A percentile compares a stretch with the other conserved stretches of the same genome.
Conservation (phyloP, 1,140 invertebrate genomes). For the Drosophila ficusphila region DNA sequence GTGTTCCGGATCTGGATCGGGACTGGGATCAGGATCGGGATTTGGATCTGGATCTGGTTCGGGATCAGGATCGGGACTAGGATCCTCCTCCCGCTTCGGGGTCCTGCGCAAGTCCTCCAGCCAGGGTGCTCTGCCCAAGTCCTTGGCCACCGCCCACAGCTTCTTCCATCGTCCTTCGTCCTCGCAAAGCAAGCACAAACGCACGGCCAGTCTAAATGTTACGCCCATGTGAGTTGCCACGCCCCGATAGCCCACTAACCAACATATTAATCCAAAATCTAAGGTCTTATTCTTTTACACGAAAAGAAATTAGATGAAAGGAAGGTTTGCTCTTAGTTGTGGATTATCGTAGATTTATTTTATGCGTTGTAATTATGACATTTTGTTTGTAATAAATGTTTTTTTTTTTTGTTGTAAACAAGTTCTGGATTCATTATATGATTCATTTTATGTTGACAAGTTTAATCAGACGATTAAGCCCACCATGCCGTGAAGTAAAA, state of each 20-base stretch:
- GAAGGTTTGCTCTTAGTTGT: no score
- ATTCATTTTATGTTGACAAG: no score
- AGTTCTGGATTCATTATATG: no score
- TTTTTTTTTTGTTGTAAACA: no score
- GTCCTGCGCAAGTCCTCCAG: slow-evolving; percentile 68
- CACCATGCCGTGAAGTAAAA: no score
- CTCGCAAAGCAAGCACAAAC: slow-evolving; percentile 60
- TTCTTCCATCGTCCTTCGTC: slow-evolving; percentile 46
- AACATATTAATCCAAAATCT: slow-evolving; percentile 15
- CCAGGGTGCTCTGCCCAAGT: slow-evolving; percentile 70
- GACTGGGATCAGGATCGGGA: slow-evolving; percentile 7
- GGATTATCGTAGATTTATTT: no score
- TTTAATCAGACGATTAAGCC: no score
- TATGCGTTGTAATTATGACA: not conserved
- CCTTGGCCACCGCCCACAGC: slow-evolving; percentile 70
- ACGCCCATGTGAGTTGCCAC: slow-evolving; percentile 67
- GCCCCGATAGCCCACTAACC: slow-evolving; percentile 1
- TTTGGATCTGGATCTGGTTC: slow-evolving; percentile 8
- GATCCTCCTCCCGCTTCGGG: slow-evolving; percentile 48
- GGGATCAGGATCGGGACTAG: slow-evolving; percentile 5
- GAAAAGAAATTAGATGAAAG: not conserved
- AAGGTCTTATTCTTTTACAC: not conserved
- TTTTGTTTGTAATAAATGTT: no score
- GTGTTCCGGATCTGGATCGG: slow-evolving; percentile 18
- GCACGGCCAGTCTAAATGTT: slow-evolving; percentile 65